phyloP scores from a whole-genome alignment of 2,797 vertebrate genomes.

The Parambassis ranga region DNA sequence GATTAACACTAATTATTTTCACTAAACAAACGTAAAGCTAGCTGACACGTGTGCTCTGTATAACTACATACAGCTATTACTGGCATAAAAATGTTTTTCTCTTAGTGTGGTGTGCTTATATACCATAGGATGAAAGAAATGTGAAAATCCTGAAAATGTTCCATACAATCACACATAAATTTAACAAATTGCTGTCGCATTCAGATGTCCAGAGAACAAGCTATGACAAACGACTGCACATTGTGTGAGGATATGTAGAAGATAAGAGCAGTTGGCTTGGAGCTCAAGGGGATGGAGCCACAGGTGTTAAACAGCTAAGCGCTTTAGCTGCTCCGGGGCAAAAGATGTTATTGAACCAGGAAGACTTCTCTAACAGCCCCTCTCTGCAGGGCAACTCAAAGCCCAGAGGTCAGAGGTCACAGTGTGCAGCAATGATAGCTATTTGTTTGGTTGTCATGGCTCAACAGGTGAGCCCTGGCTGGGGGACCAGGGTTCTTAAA shows the following conservation, averaged over 20 bases:
- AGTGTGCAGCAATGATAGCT: slow-evolving; percentile 71
- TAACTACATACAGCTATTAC: no score
- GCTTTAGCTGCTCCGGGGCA: slow-evolving; percentile 66
- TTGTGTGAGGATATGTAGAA: slow-evolving; percentile 50
- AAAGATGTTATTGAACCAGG: slow-evolving; percentile 78
- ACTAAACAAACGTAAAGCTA: background rate
- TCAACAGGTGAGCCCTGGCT: slow-evolving; percentile 83
- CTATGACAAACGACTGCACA: slow-evolving; percentile 50
- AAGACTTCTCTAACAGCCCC: slow-evolving; percentile 72
- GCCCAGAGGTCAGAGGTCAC: slow-evolving; percentile 77
- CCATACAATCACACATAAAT: background rate
- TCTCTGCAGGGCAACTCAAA: slow-evolving; percentile 77
- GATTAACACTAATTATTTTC: background rate
- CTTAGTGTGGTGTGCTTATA: background rate
- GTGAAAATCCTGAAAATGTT: background rate
- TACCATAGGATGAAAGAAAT: no score
- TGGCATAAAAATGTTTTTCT: no score
- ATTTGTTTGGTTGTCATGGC: slow-evolving; percentile 84
- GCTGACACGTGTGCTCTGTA: background rate
- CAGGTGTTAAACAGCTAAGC: slow-evolving; percentile 82
- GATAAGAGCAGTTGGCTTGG: slow-evolving; percentile 51
- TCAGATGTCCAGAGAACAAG: slow-evolving; percentile 38
- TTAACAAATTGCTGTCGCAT: slow-evolving; percentile 4
- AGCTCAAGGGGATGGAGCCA: slow-evolving; percentile 63
- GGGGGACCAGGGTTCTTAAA: slow-evolving; percentile 70